A percentile compares a stretch with the other conserved stretches of the same genome.
Evolutionary conservation across 2,888 invertebrate species (phyloP).

Genomic region (Prenolepis imparis): DNA sequence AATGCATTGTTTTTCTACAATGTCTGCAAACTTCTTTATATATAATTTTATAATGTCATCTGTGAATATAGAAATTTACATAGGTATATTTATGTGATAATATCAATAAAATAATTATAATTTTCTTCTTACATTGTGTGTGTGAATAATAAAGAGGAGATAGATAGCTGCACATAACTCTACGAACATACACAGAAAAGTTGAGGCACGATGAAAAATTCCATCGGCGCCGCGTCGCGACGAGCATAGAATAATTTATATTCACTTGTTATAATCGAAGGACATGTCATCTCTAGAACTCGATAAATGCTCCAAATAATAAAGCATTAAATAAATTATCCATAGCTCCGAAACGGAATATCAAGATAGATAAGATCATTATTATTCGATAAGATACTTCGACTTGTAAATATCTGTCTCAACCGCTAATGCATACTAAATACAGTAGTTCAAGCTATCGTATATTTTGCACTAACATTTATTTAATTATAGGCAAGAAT

Average conservation of each 20-base stretch:
- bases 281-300: not conserved
- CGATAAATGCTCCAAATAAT: slow-evolving; percentile 8
- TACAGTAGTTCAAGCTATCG: not conserved
- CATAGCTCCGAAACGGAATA: not conserved
- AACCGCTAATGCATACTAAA: not conserved
- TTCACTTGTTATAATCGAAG: slow-evolving; percentile 12
- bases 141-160: not conserved
- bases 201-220: slow-evolving; percentile 15
- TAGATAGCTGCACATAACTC: not conserved
- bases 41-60: not conserved
- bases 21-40: not conserved
- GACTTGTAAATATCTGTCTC: not conserved
- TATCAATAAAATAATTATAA: not conserved
- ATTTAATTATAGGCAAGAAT: not conserved
- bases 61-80: not conserved
- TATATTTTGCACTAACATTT: not conserved
- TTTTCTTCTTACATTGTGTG: not conserved
- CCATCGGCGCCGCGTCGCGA: not conserved
- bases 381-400: not conserved
- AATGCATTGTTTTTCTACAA: not conserved
- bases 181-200: not conserved
- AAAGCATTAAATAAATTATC: slow-evolving; percentile 20
- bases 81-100: not conserved
- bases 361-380: not conserved
- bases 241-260: slow-evolving; percentile 32